These are phyloP conservation scores for Eulithis testata DNA, from an alignment of 2,888 invertebrate species.

Conservation along the genomic window DNA sequence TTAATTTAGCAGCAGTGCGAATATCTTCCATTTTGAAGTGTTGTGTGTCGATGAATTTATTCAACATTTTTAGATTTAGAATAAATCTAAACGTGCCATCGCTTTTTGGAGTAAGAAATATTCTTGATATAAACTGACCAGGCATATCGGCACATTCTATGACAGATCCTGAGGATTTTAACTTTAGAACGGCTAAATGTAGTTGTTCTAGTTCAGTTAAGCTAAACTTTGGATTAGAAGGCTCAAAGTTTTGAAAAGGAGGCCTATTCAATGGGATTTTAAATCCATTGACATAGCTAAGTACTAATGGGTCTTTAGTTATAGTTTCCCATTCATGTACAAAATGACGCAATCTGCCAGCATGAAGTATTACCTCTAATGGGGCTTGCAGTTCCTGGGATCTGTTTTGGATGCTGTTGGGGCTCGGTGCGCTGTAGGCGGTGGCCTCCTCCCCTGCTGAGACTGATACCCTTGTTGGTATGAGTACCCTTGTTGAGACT, in stretches of 20 bases:
- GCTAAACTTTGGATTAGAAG: conserved; percentile 1
- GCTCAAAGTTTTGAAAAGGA: background rate
- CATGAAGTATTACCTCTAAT: background rate
- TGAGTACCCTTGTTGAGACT: too few relatives aligned
- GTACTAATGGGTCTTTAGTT: background rate
- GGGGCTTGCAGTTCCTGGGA: too few relatives aligned
- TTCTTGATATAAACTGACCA: background rate
- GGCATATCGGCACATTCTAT: background rate
- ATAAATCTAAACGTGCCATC: conserved; percentile 2
- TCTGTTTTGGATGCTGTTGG: too few relatives aligned
- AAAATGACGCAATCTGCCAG: conserved; percentile 5
- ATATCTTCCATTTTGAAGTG: conserved; percentile 2
- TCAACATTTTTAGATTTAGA: conserved; percentile 1
- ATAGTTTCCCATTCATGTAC: background rate
- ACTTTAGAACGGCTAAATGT: too few relatives aligned
- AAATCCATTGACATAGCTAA: conserved; percentile 4
- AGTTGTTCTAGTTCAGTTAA: background rate
- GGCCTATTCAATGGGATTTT: conserved; percentile 1
- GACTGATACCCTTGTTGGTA: too few relatives aligned
- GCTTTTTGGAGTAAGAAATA: conserved; percentile 2
- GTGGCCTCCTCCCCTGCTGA: too few relatives aligned
- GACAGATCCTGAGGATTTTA: background rate
- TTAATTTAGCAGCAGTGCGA: background rate
- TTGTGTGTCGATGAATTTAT: background rate
- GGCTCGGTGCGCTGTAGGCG: too few relatives aligned